These are phyloP conservation scores for Zoanthus sansibaricus DNA, from an alignment of 92 coral and sea anemone genomes.

Conservation along the genomic window DNA sequence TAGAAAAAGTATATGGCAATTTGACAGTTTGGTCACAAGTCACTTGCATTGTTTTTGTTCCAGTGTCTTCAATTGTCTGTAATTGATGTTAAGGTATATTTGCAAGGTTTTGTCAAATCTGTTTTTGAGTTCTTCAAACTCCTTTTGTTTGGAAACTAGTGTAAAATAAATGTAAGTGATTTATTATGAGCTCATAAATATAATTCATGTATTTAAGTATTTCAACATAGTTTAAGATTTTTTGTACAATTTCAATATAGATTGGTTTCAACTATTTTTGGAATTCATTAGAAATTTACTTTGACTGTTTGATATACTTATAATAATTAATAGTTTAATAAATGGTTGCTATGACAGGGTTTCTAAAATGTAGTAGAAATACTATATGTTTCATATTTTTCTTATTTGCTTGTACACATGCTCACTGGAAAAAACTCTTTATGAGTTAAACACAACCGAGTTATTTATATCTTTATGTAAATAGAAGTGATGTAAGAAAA, in stretches of 20 bases:
- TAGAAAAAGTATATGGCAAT: too few relatives aligned
- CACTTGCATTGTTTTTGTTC: too few relatives aligned
- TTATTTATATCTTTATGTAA: background rate
- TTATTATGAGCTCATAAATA: too few relatives aligned
- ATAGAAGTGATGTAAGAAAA: conserved; percentile 6
- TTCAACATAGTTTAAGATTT: too few relatives aligned
- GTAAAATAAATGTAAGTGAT: too few relatives aligned
- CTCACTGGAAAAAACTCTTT: background rate
- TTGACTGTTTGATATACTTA: background rate
- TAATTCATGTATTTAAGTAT: too few relatives aligned
- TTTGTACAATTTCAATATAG: background rate
- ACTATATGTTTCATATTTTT: background rate
- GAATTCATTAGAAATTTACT: background rate
- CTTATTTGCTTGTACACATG: background rate
- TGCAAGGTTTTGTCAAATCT: too few relatives aligned
- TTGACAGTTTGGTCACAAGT: too few relatives aligned
- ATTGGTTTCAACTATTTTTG: background rate
- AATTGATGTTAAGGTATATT: too few relatives aligned
- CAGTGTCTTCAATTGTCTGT: too few relatives aligned
- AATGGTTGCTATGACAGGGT: background rate
- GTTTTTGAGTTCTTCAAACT: too few relatives aligned
- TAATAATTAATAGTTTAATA: background rate
- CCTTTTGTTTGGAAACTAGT: too few relatives aligned
- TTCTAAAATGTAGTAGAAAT: background rate
- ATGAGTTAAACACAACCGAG: background rate